Evolutionary conservation across 2,888 invertebrate genomes (phyloP).

Genomic region (Yponomeuta malinellus): DNA sequence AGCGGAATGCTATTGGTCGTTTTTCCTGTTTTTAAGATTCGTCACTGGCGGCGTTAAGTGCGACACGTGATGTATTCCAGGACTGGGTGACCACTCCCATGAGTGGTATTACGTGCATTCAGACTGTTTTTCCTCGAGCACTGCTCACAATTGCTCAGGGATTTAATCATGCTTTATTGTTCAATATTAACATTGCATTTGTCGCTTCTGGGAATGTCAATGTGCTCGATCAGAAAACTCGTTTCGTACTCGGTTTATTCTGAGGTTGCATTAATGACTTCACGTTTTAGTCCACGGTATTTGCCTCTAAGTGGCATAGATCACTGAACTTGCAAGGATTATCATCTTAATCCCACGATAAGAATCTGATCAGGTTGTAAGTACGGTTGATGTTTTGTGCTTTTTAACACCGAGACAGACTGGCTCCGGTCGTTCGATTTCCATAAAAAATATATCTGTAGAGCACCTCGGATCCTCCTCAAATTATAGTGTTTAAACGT

Average conservation of each 20-base stretch:
- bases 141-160: slow-evolving; percentile 6
- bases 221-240: background rate
- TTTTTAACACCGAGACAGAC: slow-evolving; percentile 11
- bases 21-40: slow-evolving; percentile 36
- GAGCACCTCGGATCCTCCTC: slow-evolving; percentile 38
- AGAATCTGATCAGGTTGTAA: slow-evolving; percentile 8
- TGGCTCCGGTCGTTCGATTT: slow-evolving; percentile 25
- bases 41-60: slow-evolving; percentile 47
- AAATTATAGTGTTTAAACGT: slow-evolving; percentile 71
- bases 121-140: slow-evolving; percentile 11
- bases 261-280: background rate
- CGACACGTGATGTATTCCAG: slow-evolving; percentile 29
- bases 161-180: slow-evolving; percentile 15
- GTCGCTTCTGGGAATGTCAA: slow-evolving; percentile 10
- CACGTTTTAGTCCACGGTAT: background rate
- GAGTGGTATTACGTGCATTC: slow-evolving; percentile 11
- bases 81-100: background rate
- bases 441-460: slow-evolving; percentile 47
- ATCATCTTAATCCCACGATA: slow-evolving; percentile 3
- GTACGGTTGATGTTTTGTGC: slow-evolving; percentile 8
- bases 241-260: background rate
- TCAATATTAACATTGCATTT: slow-evolving; percentile 4
- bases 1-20: slow-evolving; percentile 40
- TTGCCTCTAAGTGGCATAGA: background rate
- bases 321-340: slow-evolving; percentile 8